A percentile compares a stretch with the other conserved stretches of the same genome.
These are phyloP conservation scores for Drosophila guanche DNA, from an alignment of 1,140 invertebrate genomes.

Conservation along the genomic window DNA sequence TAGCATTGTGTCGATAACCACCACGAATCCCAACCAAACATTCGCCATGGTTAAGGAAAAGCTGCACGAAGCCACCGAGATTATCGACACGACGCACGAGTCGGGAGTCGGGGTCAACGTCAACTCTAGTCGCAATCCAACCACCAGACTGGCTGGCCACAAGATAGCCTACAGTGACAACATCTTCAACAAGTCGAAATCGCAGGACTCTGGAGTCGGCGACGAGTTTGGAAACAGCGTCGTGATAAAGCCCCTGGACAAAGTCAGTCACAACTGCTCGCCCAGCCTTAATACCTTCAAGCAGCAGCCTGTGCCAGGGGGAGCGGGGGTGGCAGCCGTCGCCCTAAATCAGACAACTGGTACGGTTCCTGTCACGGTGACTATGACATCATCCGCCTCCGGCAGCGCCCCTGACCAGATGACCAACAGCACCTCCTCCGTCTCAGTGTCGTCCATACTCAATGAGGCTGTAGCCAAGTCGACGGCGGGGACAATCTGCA, in stretches of 20 bases:
- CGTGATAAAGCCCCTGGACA: constrained; percentile 66
- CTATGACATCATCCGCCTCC: constrained; percentile 3
- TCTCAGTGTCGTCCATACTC: constrained; percentile 19
- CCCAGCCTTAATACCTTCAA: constrained; percentile 66
- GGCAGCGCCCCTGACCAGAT: constrained; percentile 1
- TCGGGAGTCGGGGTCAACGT: background rate
- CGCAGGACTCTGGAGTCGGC: constrained; percentile 30
- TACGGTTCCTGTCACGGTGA: constrained; percentile 6
- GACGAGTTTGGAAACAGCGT: constrained; percentile 63
- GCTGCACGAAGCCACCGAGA: too few relatives aligned
- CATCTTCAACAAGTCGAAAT: constrained; percentile 63
- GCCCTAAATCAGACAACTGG: background rate
- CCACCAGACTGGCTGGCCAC: constrained; percentile 2
- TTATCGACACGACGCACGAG: too few relatives aligned
- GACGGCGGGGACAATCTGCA: constrained; percentile 35
- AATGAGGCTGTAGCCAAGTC: constrained; percentile 26
- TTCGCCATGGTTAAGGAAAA: constrained; percentile 46
- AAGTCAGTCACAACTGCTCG: constrained; percentile 49
- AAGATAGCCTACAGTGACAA: constrained; percentile 55
- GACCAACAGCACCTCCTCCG: constrained; percentile 17
- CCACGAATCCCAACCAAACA: constrained; percentile 83
- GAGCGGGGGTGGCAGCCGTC: constrained; percentile 3
- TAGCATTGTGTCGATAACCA: constrained; percentile 79
- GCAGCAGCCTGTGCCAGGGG: constrained; percentile 22
- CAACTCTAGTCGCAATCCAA: background rate